These are phyloP conservation scores for Melitaea athalia DNA, from an alignment of 2,888 invertebrate species.

Conservation along the genomic window DNA sequence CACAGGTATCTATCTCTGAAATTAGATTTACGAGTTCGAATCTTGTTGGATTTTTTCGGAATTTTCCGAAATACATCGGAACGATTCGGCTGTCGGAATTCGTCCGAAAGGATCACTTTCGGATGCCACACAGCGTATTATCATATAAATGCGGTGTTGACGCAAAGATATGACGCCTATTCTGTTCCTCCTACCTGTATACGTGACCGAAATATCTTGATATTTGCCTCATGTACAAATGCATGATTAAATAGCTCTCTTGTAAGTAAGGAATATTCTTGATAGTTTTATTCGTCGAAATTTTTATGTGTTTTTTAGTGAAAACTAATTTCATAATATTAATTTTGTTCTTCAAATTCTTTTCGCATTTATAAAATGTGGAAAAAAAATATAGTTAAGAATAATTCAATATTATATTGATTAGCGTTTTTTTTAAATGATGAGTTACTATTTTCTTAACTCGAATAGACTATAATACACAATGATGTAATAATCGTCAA, in stretches of 20 bases:
- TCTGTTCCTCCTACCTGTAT: constrained; percentile 28
- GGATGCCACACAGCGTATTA: constrained; percentile 60
- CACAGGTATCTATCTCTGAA: constrained; percentile 67
- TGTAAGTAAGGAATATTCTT: not conserved
- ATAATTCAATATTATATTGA: too few relatives aligned
- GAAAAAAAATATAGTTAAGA: too few relatives aligned
- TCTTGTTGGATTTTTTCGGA: constrained; percentile 77
- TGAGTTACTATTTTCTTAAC: too few relatives aligned
- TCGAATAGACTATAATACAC: too few relatives aligned
- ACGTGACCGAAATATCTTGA: constrained; percentile 38
- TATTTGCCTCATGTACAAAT: not conserved
- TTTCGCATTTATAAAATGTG: too few relatives aligned
- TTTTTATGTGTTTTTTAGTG: too few relatives aligned
- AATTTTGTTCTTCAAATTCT: too few relatives aligned
- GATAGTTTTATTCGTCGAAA: too few relatives aligned
- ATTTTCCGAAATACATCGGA: constrained; percentile 63
- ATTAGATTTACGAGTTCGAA: constrained; percentile 78
- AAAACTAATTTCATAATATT: too few relatives aligned
- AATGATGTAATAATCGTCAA: too few relatives aligned
- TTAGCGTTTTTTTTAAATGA: too few relatives aligned
- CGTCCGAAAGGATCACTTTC: constrained; percentile 61
- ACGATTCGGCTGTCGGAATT: constrained; percentile 52
- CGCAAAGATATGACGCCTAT: constrained; percentile 73
- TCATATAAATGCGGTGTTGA: constrained; percentile 62
- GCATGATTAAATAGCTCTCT: not conserved